Conservation (phyloP, 2,797 vertebrate genomes). For the Sebastes miniatus region DNA sequence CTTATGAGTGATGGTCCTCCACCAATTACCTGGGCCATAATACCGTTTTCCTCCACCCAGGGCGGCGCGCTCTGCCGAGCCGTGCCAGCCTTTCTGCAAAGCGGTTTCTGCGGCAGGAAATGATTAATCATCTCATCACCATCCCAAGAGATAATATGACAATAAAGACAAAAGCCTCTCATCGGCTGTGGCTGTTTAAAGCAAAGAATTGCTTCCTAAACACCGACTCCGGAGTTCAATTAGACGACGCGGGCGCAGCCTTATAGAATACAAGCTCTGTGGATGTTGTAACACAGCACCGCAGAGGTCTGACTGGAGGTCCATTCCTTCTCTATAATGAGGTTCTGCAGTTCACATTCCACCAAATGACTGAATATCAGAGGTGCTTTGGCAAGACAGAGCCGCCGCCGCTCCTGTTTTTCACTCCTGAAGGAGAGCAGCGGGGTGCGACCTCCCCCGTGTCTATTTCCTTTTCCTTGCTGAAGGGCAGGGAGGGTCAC, state of each 20-base stretch:
- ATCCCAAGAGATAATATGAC: conserved; percentile 67
- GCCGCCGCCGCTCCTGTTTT: conserved; percentile 20
- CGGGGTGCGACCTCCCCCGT: conserved; percentile 45
- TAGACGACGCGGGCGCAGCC: conserved; percentile 22
- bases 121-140: conserved; percentile 74
- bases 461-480: conserved; percentile 63
- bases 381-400: conserved; percentile 36
- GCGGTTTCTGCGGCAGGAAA: conserved; percentile 46
- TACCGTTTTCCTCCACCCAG: conserved; percentile 65
- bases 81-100: conserved; percentile 40
- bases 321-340: conserved; percentile 50
- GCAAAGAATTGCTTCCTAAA: conserved; percentile 57
- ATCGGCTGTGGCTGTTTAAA: conserved; percentile 61
- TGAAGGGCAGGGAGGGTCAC: conserved; percentile 72
- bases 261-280: conserved; percentile 20
- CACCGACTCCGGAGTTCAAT: conserved; percentile 51
- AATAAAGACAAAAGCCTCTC: conserved; percentile 74
- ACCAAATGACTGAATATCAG: conserved; percentile 42
- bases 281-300: conserved; percentile 22
- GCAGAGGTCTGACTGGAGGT: conserved; percentile 40
- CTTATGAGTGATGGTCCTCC: conserved; percentile 76
- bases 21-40: conserved; percentile 78
- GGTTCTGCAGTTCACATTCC: conserved; percentile 42
- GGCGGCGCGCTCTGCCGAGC: conserved; percentile 43
- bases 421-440: conserved; percentile 45